Base-by-base conservation (phyloP, 2,113 vertebrate species). In the Cricetomys ansorgei region DNA sequence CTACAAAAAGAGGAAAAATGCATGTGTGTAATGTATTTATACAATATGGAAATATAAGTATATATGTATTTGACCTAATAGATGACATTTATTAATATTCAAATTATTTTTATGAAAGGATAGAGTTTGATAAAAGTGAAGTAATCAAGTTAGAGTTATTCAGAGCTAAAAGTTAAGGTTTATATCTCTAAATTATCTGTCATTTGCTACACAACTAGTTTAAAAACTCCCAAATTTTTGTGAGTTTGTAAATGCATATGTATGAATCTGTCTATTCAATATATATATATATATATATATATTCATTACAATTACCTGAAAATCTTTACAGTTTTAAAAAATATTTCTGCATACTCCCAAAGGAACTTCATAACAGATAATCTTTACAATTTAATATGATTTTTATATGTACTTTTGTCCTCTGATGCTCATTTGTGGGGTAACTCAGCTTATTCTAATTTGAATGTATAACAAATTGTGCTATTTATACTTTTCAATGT, bases 401-500 rank as follows among this genome's bases (percentile, higher is more conserved):
- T 77, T 4, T 85, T 87, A 23, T n/a, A 15, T 45, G 57, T 75
- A 12, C 77, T 23, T 77, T 48, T 73, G 8, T 23, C 23, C 4
- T 81, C 31, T 45, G 50, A 87, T 40, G 40, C 62, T 92, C 55
- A 91, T 70, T 83, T 89, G 12, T 75, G 23, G n/a, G 73, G 1
- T 48, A 59, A 85, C 43, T 89, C 62, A 77, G 64, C 70, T 70
- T 79, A 73, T 92, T 48, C 53, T 57, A 80, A 62, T 92, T 89
- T 21, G 65, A 55, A 91, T 92, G 59, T 43, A 15, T 37, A 94
- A 77, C 70, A 96, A 55, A 75, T 40, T 93, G 86, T 29, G 45
- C 64, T 85, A 31, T 53, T 87, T 75, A 88, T 89, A 92, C 21
- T 85, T 97, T 96, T 65, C 75, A 93, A 50, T 91, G 79, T 81